Evolutionary conservation across 2,888 invertebrate species (phyloP), one percentile per base, ranked within the genome.

Genomic region (Acleris sparsana): DNA sequence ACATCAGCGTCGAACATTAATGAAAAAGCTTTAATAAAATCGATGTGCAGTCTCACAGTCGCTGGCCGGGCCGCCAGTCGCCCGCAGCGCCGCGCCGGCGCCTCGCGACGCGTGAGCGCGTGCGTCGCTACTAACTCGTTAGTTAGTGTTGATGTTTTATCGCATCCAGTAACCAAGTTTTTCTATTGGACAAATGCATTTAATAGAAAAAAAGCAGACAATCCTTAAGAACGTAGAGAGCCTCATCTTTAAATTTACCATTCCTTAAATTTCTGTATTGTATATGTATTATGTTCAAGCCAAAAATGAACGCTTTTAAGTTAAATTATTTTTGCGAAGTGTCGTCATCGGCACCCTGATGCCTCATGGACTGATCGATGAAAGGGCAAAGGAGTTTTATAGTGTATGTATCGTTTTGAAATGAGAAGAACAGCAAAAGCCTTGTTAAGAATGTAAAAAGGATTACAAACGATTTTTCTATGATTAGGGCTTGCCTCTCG

Each of bases 281-380:
- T 60, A 44, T 61, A 57, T 20, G 57, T 66, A 66, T 62, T 52
- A 57, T 57, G 46, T 57, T 48, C 55, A 66, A 66, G 66, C 66
- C 61, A 66, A 66, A 66, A 66, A 66, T 46, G 62, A 57, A 62
- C 55, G 61, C 49, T 60, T 66, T 53, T 59, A 59, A 48, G 49
- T 59, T 49, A 59, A 48, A 17, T 17, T 18, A 6, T 61, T 29
- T 62, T 66, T 17, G 53, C 43, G 17, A 33, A 49, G 39, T 43
- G 39, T 39, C 33, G 20, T 22, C 29, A 7, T 25, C 25, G 11
- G 16, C 17, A 57, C 33, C 43, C 43, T 33, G 39, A 22, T 53
- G 59, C 33, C 59, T 59, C 53, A 46, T 46, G 39, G 53, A 11
- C 18, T 63, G 25, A 29, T 43, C 18, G 43, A 48, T 39, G 43